A percentile compares a stretch with the other conserved stretches of the same genome.
Conservation (phyloP, 1,140 invertebrate genomes). For the Ostrea denselamellosa region DNA sequence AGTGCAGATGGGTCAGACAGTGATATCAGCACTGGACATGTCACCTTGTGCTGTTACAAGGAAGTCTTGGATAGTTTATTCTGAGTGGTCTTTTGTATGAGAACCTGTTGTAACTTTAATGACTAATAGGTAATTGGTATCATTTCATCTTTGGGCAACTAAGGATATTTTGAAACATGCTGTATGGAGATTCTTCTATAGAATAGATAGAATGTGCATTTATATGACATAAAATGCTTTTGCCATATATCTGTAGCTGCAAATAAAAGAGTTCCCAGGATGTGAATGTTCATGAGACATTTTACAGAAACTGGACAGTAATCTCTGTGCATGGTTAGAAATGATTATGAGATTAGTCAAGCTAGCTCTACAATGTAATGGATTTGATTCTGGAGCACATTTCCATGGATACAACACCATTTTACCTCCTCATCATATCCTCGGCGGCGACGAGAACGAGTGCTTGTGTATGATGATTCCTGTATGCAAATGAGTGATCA, state of each 20-base stretch:
- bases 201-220: not conserved
- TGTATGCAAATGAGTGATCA: conserved; percentile 45
- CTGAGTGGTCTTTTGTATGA: not conserved
- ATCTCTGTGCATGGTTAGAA: not conserved
- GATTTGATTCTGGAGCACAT: not conserved
- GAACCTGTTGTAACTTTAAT: not conserved
- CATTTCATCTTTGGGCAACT: not conserved
- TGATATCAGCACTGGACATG: not conserved
- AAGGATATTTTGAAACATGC: not conserved
- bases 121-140: not conserved
- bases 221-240: not conserved
- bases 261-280: not conserved
- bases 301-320: not conserved
- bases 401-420: conserved; percentile 47
- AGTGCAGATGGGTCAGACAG: not conserved
- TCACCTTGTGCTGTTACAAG: not conserved
- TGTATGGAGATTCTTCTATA: not conserved
- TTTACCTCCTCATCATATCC: conserved; percentile 52
- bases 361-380: conserved; percentile 28
- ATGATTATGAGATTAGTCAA: conserved; percentile 7
- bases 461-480: conserved; percentile 43
- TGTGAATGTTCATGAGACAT: not conserved
- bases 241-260: not conserved
- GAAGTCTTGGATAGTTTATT: not conserved
- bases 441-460: conserved; percentile 43